Percentiles rank a stretch among this genome's conserved stretches.
Conservation (phyloP, 2,888 invertebrate genomes). For the Zygaena filipendulae region DNA sequence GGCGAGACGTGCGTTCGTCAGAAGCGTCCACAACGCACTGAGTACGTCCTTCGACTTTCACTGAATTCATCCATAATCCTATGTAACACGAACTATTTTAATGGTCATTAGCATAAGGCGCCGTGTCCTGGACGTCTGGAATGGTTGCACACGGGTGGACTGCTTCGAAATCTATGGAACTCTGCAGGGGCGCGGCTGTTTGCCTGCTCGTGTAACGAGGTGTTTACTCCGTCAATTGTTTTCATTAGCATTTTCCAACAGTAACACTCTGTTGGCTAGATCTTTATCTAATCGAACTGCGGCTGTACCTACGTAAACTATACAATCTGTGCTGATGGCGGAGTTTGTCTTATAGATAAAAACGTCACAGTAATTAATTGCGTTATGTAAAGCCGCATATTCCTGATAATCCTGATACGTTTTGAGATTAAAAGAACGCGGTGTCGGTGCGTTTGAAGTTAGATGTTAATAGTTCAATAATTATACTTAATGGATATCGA, state of each 20-base stretch:
- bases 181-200: constrained; percentile 17
- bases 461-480: no score
- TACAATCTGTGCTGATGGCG: no score
- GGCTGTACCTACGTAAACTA: background rate
- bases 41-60: constrained; percentile 58
- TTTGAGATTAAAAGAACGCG: no score
- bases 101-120: background rate
- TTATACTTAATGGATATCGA: no score
- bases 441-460: no score
- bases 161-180: constrained; percentile 1
- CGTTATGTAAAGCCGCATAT: no score
- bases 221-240: constrained; percentile 18
- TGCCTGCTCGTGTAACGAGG: constrained; percentile 22
- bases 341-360: no score
- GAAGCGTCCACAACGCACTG: constrained; percentile 35
- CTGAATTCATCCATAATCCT: constrained; percentile 31
- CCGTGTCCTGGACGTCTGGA: background rate
- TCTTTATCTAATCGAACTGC: background rate
- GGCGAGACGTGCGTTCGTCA: constrained; percentile 20
- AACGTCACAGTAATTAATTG: no score
- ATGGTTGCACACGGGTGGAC: background rate
- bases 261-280: background rate
- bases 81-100: constrained; percentile 7
- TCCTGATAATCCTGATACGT: no score
- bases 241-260: constrained; percentile 28